Base-by-base conservation (phyloP, 2,113 vertebrate species). In the Setophaga petechia region DNA sequence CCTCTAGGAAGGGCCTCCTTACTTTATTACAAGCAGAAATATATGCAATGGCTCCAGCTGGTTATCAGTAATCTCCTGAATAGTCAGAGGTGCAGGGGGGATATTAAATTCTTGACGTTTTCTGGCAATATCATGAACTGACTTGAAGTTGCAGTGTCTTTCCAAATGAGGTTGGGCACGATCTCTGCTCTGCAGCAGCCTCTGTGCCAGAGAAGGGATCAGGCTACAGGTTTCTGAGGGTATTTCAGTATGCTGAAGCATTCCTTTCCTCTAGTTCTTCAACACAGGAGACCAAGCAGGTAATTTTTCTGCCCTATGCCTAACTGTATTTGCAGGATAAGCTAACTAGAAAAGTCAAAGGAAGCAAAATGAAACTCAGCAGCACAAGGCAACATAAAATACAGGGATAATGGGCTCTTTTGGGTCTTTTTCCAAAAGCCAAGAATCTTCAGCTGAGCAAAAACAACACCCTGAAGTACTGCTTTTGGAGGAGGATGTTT, bases 41-140 rank as follows among this genome's bases (percentile, higher is more conserved):
- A 63, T 1, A 35, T 43, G 44, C 61, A 85, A 11, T 0, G 0
- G 61, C 73, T 94, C 85, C 83, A 84, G 83, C 88, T 95, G 93
- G 44, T 94, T 95, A 90, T 96, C 90, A 72, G 76, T 86, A 90
- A 94, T 92, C 90, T 96, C 75, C 76, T 72, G 49, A 76, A 54
- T 72, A 90, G 73, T 90, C 68, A 30, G 89, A 66, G 86, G 91
- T 94, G 81, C 91, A 87, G 54, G 62, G 72, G 88, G 93, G 43
- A 96, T 96, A 94, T 96, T 96, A 93, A 95, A 94, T 96, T 94
- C 65, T 63, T 21, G 1, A 80, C 47, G 10, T 75, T 92, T 96
- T 94, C 75, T 92, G 93, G 85, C 83, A 90, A 9, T 89, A 68
- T 84, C 24, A 10, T 41, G 61, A 86, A 84, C 83, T 52, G 72